Base-by-base conservation (phyloP, 2,797 vertebrate genomes). In the Morus bassanus region DNA sequence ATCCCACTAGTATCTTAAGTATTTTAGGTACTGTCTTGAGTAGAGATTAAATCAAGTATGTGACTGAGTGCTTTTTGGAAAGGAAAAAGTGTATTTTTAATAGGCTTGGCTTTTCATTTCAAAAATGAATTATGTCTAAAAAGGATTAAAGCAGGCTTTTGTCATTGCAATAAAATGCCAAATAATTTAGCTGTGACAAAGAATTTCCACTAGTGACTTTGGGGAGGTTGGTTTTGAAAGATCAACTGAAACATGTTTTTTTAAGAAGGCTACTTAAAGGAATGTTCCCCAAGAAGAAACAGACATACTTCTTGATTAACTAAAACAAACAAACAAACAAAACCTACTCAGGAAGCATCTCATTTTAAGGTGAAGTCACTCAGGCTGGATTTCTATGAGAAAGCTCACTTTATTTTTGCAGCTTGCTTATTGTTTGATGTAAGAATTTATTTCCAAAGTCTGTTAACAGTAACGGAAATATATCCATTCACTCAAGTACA, bases 391-490 rank as follows among this genome's bases (percentile, higher is more conserved):
- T 95, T 91, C 45, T 61, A 1, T 22, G 18, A 93, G 54, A 80
- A 70, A 65, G 56, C 76, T 85, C 22, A 9, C 7, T 93, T 91
- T 61, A 68, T 74, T 92, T 80, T 67, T 89, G 48, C 50, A 89
- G 35, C 45, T 89, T 27, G 33, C 41, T 87, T 64, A 51, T 7
- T 83, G 41, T 84, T 75, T 94, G 51, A 46, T 93, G 18, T 15
- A 53, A 92, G 65, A 67, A 31, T 64, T 65, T 39, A 13, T 85
- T 80, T 82, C 37, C 57, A 8, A 76, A 84, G 27, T 77, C 50
- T 84, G 43, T 92, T 91, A 73, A 91, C 56, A 22, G 23, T 88
- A 80, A 48, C 68, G 89, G 91, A 93, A 93, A 82, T 85, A 82
- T 5, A 93, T 35, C 31, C 37, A 63, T 89, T 94, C 30, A 54